Evolutionary conservation across 1,140 invertebrate genomes (phyloP), one percentile per base, ranked within the genome.

Genomic region (Zaprionus davidi): DNA sequence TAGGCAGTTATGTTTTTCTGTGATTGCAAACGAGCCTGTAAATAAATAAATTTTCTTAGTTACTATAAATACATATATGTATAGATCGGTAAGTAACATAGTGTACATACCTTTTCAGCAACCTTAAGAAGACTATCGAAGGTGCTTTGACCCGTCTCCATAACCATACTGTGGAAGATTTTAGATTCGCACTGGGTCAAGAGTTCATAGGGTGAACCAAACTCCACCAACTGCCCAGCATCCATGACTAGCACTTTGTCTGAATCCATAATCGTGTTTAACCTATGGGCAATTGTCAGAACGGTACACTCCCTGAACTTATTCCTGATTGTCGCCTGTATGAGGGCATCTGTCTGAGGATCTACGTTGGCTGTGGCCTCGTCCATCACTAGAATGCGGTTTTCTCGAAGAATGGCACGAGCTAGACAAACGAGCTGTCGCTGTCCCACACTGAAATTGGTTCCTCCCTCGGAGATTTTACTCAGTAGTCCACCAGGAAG

Each of bases 371-470:
- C 94, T 15, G 94, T 95, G 4, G 94, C 94, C 92, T 95, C 94
- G 80, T 95, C 94, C 78, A 95, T 83, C 22, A 95, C 92, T 2
- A 95, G 90, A 28, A 97, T 95, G 77, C 95, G 95, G 78, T 96
- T 96, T 60, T 96, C 95, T 28, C 94, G 93, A 4, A 97, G 85
- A 62, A 97, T 94, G 1, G 96, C 96, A 55, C 96, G 92, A 2
- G 95, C 96, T 70, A 95, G 79, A 94, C 95, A 94, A 13, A 97
- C 92, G 5, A 97, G 85, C 90, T 97, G 96, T 44, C 95, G 93
- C 91, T 97, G 96, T 1, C 96, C 96, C n/a, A 96, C 94, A 82
- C 95, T 96, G 71, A 96, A 95, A 79, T 96, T 96, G 9, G 92
- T 90, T 0, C 96, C 96, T 2, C 95, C 94, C 78, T 96, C 95